These are phyloP conservation scores for Cyclophora albipunctata DNA, from an alignment of 2,888 invertebrate species.

Conservation along the genomic window DNA sequence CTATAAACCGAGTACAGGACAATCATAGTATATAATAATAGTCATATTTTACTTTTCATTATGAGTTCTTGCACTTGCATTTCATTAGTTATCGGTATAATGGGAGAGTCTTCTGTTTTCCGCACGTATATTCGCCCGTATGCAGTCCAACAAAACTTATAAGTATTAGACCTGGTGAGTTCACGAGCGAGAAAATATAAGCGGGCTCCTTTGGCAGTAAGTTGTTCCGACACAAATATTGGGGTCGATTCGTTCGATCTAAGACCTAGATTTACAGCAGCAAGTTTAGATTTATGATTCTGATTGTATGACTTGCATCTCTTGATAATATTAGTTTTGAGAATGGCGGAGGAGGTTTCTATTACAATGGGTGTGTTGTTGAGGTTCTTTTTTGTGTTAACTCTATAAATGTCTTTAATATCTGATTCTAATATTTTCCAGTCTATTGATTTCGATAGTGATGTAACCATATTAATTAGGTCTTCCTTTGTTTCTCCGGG, in stretches of 20 bases:
- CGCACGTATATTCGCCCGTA: neutral
- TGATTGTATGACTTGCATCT: no score
- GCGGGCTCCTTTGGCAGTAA: neutral
- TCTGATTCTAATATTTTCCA: no score
- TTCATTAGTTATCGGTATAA: neutral
- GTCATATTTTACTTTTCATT: neutral
- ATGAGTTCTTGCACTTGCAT: neutral
- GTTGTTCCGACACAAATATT: neutral
- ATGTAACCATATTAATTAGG: no score
- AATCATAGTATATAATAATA: neutral
- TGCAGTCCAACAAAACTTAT: slow-evolving; percentile 3
- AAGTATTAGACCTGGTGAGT: neutral
- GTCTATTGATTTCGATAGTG: no score
- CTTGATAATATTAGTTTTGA: no score
- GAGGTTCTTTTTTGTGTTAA: no score
- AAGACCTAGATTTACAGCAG: no score
- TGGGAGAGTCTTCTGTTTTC: neutral
- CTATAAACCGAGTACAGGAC: neutral
- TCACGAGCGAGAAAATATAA: slow-evolving; percentile 1
- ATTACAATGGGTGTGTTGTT: no score
- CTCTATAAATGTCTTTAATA: no score
- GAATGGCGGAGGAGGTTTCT: no score
- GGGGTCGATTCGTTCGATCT: slow-evolving; percentile 1
- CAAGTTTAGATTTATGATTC: no score
- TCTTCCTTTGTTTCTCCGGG: no score